Conservation (phyloP, 2,797 vertebrate species). For the Rallus crepitans region DNA sequence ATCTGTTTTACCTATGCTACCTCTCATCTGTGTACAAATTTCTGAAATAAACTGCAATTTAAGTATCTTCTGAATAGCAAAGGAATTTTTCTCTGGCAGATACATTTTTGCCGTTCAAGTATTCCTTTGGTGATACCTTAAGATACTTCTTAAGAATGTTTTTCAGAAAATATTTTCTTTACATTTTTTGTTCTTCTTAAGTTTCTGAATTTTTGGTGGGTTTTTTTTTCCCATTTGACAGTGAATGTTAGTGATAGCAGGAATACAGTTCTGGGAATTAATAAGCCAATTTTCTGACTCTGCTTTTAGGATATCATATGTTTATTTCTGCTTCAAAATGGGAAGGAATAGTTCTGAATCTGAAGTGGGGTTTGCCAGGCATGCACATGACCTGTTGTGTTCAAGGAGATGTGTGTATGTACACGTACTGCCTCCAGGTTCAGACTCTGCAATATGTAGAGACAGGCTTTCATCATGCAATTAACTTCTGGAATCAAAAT, state of each 20-base stretch:
- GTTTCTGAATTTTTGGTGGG: neutral
- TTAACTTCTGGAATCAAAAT: neutral
- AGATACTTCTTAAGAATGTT: neutral
- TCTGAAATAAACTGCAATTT: constrained; percentile 2
- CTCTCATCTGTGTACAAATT: neutral
- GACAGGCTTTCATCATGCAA: neutral
- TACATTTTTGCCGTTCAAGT: neutral
- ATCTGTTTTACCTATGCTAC: constrained; percentile 5
- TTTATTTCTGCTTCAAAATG: neutral
- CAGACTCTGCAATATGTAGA: neutral
- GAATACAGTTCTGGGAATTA: neutral
- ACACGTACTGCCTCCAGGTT: neutral
- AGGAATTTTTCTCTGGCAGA: neutral
- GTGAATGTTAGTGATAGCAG: neutral
- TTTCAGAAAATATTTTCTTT: neutral
- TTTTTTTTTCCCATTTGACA: neutral
- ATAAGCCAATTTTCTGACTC: neutral
- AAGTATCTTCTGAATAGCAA: neutral
- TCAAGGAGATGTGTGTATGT: neutral
- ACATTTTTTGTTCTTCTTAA: neutral
- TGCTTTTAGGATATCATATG: neutral
- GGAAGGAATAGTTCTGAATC: neutral
- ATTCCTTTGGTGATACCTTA: neutral
- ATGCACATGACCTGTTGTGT: neutral
- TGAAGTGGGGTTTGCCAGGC: neutral